Evolutionary conservation across 2,113 vertebrate species (phyloP).

Genomic region (Ptilonorhynchus violaceus): DNA sequence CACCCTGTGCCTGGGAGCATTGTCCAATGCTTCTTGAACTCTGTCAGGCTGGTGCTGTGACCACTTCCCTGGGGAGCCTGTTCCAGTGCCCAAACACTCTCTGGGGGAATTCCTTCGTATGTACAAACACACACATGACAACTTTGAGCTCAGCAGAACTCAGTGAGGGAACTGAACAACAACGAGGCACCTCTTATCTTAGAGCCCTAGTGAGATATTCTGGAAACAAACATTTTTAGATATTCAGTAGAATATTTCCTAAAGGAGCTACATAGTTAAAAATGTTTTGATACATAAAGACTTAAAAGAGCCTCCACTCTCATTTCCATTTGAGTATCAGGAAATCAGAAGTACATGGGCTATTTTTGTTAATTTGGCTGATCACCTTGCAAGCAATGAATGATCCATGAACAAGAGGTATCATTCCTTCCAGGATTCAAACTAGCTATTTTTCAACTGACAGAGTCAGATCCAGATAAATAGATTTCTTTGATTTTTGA

Average conservation of each 20-base stretch:
- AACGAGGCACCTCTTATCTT: neutral
- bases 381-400: neutral
- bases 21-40: neutral
- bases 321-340: neutral
- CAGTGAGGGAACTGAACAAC: neutral
- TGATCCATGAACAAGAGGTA: neutral
- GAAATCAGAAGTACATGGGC: neutral
- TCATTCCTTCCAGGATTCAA: neutral
- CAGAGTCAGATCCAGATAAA: neutral
- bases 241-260: neutral
- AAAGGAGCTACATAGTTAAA: neutral
- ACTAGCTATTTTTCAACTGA: neutral
- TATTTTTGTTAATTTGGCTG: neutral
- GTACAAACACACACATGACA: neutral
- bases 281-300: neutral
- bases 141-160: neutral
- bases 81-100: neutral
- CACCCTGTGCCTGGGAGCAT: neutral
- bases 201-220: neutral
- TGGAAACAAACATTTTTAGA: neutral
- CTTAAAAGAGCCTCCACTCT: neutral
- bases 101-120: neutral
- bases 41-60: neutral
- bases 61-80: neutral
- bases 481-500: neutral